Conservation (phyloP, 2,888 invertebrate species). For the Drosophila neonasuta region DNA sequence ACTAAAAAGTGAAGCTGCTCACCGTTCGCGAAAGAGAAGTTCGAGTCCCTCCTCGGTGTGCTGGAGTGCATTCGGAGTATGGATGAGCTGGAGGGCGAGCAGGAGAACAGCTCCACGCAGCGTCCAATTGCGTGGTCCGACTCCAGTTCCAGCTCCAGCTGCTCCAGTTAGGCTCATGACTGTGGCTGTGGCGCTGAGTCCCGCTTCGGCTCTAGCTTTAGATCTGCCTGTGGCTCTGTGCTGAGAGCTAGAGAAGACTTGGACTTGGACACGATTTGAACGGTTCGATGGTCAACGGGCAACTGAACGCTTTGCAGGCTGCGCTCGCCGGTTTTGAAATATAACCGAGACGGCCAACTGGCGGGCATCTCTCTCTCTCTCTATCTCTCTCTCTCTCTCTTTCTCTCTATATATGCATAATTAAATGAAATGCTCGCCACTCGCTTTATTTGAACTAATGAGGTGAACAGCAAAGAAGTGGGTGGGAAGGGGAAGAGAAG, state of each 20-base stretch:
- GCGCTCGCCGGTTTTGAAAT: constrained; percentile 64
- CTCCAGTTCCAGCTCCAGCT: not conserved
- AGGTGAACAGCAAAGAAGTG: constrained; percentile 25
- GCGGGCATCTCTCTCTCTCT: constrained; percentile 17
- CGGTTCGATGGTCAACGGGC: constrained; percentile 32
- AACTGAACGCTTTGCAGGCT: constrained; percentile 55
- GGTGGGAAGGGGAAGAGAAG: not conserved
- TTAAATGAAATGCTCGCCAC: constrained; percentile 53
- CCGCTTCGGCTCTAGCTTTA: no score
- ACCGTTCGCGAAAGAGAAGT: constrained; percentile 83
- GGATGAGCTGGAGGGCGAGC: constrained; percentile 64
- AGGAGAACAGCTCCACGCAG: constrained; percentile 59
- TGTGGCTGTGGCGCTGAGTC: not conserved
- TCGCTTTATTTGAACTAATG: constrained; percentile 71
- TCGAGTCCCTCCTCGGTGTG: constrained; percentile 82
- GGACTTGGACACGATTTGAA: not conserved
- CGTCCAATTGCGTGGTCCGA: constrained; percentile 55
- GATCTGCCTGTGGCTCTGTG: not conserved
- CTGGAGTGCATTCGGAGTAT: constrained; percentile 57
- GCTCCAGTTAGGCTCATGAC: constrained; percentile 28
- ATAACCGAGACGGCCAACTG: constrained; percentile 46
- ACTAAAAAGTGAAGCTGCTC: constrained; percentile 20
- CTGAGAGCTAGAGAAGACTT: not conserved
- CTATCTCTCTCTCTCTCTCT: no score
- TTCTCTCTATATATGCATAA: constrained; percentile 49